These are phyloP conservation scores for Anastatus disparis DNA, from an alignment of 1,140 invertebrate genomes.

Conservation along the genomic window DNA sequence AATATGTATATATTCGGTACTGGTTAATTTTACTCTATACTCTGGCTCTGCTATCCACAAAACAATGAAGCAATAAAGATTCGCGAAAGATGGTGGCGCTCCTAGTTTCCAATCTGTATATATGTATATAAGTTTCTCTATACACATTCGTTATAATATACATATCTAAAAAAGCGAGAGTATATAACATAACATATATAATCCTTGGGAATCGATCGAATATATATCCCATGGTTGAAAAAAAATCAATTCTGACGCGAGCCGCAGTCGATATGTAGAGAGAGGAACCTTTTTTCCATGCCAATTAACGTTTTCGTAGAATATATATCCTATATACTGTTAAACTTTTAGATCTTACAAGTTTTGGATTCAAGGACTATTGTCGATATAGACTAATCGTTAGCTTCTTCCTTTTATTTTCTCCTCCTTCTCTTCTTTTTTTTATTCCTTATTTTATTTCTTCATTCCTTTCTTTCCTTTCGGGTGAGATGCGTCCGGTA, in stretches of 20 bases:
- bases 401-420: too few relatives aligned
- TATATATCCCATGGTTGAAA: conserved; percentile 5
- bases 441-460: too few relatives aligned
- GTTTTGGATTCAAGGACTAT: conserved; percentile 1
- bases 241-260: not conserved
- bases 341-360: not conserved
- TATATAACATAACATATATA: not conserved
- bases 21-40: not conserved
- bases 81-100: conserved; percentile 32
- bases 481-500: not conserved
- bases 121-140: conserved; percentile 1
- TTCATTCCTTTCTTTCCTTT: not conserved
- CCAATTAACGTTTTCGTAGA: conserved; percentile 36
- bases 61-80: conserved; percentile 38
- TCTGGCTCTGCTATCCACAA: not conserved
- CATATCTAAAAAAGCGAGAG: not conserved
- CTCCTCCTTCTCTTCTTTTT: too few relatives aligned
- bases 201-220: conserved; percentile 14
- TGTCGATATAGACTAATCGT: conserved; percentile 4
- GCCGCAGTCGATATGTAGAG: too few relatives aligned
- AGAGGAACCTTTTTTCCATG: conserved; percentile 24
- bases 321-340: not conserved
- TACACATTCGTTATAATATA: not conserved
- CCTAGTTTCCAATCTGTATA: conserved; percentile 26
- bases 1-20: not conserved